These are phyloP conservation scores for Graphium colonna DNA, from an alignment of 2,888 invertebrate species.

Conservation along the genomic window DNA sequence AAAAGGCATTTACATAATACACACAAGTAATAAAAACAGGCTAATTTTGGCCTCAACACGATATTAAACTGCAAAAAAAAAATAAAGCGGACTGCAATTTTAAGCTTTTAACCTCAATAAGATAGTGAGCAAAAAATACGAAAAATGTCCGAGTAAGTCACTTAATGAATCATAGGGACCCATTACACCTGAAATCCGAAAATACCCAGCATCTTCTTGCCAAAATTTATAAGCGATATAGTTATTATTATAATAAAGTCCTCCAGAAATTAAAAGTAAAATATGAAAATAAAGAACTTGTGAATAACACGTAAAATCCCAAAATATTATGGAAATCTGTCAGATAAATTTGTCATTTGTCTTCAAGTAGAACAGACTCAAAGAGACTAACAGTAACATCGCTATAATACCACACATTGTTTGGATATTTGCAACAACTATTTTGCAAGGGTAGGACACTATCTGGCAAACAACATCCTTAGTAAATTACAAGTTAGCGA, in stretches of 20 bases:
- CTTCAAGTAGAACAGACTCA: slow-evolving; percentile 11
- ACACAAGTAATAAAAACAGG: no score
- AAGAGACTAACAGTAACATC: background rate
- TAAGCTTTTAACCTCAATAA: background rate
- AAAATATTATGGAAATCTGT: slow-evolving; percentile 29
- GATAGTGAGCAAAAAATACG: background rate
- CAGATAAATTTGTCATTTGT: no score
- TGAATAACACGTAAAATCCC: slow-evolving; percentile 22
- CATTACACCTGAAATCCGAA: slow-evolving; percentile 18
- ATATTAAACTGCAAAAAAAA: no score
- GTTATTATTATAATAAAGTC: slow-evolving; percentile 24
- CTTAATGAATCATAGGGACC: slow-evolving; percentile 19
- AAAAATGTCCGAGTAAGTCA: background rate
- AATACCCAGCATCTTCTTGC: slow-evolving; percentile 19
- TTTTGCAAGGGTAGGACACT: slow-evolving; percentile 8
- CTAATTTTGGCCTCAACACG: no score
- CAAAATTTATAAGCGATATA: slow-evolving; percentile 25
- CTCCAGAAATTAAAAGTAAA: slow-evolving; percentile 24
- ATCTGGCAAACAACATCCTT: slow-evolving; percentile 4
- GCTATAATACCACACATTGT: background rate
- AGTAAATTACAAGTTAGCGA: background rate
- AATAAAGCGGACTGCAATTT: no score
- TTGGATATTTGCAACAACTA: no score
- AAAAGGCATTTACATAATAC: no score
- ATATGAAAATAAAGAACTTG: no score